A percentile compares a stretch with the other conserved stretches of the same genome.
Conservation (phyloP, 2,888 invertebrate genomes). For the Sinohyriopsis cumingii region DNA sequence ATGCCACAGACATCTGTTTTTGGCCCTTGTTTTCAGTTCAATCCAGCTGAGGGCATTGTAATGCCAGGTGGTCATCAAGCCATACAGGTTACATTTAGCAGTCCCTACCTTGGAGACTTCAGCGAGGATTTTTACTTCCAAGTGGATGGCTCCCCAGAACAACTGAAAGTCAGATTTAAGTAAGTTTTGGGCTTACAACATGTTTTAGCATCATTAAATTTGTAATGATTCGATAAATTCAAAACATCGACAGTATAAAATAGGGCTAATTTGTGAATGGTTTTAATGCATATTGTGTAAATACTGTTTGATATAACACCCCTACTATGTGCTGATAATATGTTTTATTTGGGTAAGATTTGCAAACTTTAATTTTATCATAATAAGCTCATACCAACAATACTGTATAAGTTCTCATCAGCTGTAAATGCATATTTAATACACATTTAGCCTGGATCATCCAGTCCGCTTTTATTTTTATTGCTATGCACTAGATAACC, state of each 20-base stretch:
- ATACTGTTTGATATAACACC: too few relatives aligned
- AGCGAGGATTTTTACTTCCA: constrained; percentile 68
- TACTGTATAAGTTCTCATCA: too few relatives aligned
- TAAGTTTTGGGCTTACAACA: constrained; percentile 33
- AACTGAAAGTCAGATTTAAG: constrained; percentile 62
- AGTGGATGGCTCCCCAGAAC: constrained; percentile 68
- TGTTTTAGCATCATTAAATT: background rate
- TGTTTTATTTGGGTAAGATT: too few relatives aligned
- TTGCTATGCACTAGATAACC: too few relatives aligned
- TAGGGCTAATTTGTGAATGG: background rate
- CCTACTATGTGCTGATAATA: too few relatives aligned
- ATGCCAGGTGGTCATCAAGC: constrained; percentile 71
- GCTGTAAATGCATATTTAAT: too few relatives aligned
- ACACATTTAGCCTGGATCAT: too few relatives aligned
- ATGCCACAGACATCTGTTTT: constrained; percentile 62
- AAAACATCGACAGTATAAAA: background rate
- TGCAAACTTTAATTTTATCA: too few relatives aligned
- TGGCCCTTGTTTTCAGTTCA: constrained; percentile 69
- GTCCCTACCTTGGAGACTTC: constrained; percentile 70
- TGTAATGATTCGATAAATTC: background rate
- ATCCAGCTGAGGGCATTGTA: constrained; percentile 70
- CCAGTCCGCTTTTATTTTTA: too few relatives aligned
- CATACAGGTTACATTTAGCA: constrained; percentile 67
- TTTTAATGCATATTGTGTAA: background rate
- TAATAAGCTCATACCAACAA: too few relatives aligned